Conservation (phyloP, 2,113 vertebrate species). For the Pteropus alecto region DNA sequence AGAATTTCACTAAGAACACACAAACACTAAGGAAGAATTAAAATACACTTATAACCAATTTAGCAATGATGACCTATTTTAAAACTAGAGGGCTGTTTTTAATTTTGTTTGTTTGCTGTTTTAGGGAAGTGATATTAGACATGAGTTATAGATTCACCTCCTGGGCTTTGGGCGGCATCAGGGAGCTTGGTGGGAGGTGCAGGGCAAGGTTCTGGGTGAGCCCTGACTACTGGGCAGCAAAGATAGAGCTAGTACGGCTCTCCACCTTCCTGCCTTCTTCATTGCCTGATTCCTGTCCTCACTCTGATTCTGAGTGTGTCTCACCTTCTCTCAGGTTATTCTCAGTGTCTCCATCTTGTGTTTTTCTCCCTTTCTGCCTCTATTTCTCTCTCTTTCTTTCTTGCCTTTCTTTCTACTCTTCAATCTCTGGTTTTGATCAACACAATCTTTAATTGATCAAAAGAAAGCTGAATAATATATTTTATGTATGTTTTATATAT, state of each 20-base stretch:
- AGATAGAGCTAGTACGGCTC: fast-evolving
- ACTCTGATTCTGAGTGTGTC: neutral
- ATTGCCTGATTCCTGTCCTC: neutral
- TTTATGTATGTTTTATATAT: neutral
- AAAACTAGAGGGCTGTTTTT: neutral
- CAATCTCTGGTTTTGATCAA: neutral
- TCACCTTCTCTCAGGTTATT: neutral
- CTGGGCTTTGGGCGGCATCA: neutral
- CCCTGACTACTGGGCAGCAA: fast-evolving
- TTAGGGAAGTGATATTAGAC: neutral
- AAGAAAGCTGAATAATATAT: neutral
- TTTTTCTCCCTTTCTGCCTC: neutral
- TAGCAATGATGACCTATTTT: neutral
- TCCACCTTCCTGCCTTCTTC: neutral
- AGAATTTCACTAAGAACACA: neutral
- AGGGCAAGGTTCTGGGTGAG: neutral
- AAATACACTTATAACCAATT: neutral
- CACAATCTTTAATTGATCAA: neutral
- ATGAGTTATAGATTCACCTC: neutral
- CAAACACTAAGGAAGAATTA: neutral
- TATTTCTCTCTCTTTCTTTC: neutral
- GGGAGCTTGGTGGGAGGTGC: fast-evolving
- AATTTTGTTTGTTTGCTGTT: neutral
- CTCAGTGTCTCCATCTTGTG: neutral
- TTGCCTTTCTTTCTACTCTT: neutral